phyloP scores from a whole-genome alignment of 2,113 vertebrate species.

The Erinaceus europaeus region DNA sequence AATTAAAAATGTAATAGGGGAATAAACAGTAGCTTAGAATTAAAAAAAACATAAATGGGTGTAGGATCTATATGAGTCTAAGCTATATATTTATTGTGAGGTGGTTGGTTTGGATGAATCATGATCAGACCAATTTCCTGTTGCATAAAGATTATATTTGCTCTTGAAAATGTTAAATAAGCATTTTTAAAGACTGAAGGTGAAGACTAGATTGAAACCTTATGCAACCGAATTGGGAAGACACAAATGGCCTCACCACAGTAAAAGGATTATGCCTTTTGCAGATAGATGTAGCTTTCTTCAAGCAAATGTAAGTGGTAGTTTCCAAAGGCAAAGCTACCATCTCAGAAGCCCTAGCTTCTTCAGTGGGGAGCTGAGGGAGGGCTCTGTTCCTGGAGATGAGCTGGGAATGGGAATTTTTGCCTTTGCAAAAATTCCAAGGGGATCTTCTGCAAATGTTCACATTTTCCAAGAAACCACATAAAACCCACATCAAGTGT shows the following conservation, averaged over 20 bases:
- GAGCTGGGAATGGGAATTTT: slow-evolving; percentile 4
- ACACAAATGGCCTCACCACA: slow-evolving; percentile 22
- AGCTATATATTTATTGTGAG: slow-evolving; percentile 60
- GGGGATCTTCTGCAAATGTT: slow-evolving; percentile 37
- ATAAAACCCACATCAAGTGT: slow-evolving; percentile 57
- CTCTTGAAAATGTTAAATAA: slow-evolving; percentile 62
- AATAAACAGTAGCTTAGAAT: slow-evolving; percentile 45
- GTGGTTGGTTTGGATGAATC: slow-evolving; percentile 46
- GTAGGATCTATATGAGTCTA: slow-evolving; percentile 40
- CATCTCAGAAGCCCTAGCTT: slow-evolving; percentile 49
- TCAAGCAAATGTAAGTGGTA: slow-evolving; percentile 48
- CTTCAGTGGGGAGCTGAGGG: slow-evolving; percentile 5
- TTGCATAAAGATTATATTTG: slow-evolving; percentile 52
- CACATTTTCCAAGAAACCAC: slow-evolving; percentile 32
- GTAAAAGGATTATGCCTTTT: not conserved
- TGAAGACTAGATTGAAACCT: slow-evolving; percentile 61
- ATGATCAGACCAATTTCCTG: slow-evolving; percentile 69
- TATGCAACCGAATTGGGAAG: slow-evolving; percentile 47
- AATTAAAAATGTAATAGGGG: slow-evolving; percentile 36
- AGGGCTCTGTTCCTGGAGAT: not conserved
- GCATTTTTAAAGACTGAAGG: slow-evolving; percentile 59
- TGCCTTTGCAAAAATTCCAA: slow-evolving; percentile 36
- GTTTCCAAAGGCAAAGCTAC: slow-evolving; percentile 55
- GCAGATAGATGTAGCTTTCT: slow-evolving; percentile 23
- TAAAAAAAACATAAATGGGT: slow-evolving; percentile 70